These are phyloP conservation scores for Rhopalosiphum nymphaeae DNA, from an alignment of 2,888 invertebrate genomes.

Conservation along the genomic window DNA sequence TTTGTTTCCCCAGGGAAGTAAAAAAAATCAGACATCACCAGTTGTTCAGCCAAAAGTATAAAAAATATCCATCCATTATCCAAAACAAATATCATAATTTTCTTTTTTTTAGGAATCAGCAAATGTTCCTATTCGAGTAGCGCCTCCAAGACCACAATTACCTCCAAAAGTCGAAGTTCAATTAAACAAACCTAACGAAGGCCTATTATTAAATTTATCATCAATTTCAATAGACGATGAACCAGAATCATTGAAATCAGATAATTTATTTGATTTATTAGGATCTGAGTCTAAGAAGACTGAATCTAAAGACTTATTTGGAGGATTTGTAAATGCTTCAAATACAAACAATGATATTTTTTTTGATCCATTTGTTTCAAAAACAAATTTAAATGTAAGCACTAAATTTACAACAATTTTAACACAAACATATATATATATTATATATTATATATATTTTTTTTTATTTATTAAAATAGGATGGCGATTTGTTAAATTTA, in stretches of 20 bases:
- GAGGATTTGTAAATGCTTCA: conserved; percentile 44
- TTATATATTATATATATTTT: background rate
- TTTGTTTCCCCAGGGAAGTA: conserved; percentile 45
- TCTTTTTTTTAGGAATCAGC: conserved; percentile 1
- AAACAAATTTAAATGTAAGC: conserved; percentile 53
- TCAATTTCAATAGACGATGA: conserved; percentile 58
- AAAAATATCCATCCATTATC: background rate
- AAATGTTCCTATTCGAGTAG: conserved; percentile 35
- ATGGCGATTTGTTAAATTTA: conserved; percentile 55
- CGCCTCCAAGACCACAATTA: conserved; percentile 45
- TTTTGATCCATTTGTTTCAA: conserved; percentile 56
- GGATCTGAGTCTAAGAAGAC: conserved; percentile 48
- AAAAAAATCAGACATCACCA: background rate
- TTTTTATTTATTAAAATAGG: conserved; percentile 25
- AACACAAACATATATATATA: background rate
- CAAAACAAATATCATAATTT: background rate
- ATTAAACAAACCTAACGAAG: conserved; percentile 53
- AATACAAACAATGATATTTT: conserved; percentile 47
- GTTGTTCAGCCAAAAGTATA: conserved; percentile 47
- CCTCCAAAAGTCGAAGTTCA: conserved; percentile 32
- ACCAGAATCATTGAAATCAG: conserved; percentile 14
- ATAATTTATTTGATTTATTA: conserved; percentile 60
- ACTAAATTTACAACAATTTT: background rate
- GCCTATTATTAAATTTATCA: conserved; percentile 55
- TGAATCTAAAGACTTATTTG: conserved; percentile 62